Conservation (phyloP, 2,888 invertebrate species). For the Cantharis rustica region DNA sequence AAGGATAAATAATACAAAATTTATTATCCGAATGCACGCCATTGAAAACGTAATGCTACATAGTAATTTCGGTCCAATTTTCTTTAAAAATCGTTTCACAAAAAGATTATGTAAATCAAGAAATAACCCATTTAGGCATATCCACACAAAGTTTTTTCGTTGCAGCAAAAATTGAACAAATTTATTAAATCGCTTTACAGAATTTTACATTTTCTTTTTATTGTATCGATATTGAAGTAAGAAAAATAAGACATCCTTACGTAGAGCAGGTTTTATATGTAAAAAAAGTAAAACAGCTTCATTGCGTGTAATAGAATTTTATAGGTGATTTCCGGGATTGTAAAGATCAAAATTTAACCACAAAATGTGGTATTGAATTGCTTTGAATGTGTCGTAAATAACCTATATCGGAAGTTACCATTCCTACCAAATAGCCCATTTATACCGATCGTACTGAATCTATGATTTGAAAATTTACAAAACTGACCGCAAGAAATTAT, state of each 20-base stretch:
- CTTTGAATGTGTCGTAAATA: constrained; percentile 24
- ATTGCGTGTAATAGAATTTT: constrained; percentile 32
- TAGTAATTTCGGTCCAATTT: background rate
- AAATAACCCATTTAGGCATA: constrained; percentile 29
- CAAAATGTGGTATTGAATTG: constrained; percentile 25
- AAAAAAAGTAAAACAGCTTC: constrained; percentile 30
- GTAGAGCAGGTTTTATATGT: constrained; percentile 20
- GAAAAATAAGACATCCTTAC: background rate
- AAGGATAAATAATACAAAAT: background rate
- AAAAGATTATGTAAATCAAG: constrained; percentile 32
- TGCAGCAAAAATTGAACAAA: constrained; percentile 9
- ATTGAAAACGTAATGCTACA: background rate
- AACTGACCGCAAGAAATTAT: constrained; percentile 8
- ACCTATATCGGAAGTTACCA: constrained; percentile 25
- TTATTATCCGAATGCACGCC: background rate
- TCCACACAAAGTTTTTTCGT: constrained; percentile 19
- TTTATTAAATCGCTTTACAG: constrained; percentile 1
- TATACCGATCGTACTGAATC: constrained; percentile 24
- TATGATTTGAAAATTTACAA: constrained; percentile 17
- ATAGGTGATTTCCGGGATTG: constrained; percentile 29
- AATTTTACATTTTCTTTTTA: background rate
- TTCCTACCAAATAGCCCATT: constrained; percentile 23
- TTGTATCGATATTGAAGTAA: background rate
- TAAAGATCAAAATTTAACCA: constrained; percentile 31
- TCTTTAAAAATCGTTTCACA: constrained; percentile 10